phyloP scores from a whole-genome alignment of 2,113 vertebrate species.

The Eolophus roseicapilla region DNA sequence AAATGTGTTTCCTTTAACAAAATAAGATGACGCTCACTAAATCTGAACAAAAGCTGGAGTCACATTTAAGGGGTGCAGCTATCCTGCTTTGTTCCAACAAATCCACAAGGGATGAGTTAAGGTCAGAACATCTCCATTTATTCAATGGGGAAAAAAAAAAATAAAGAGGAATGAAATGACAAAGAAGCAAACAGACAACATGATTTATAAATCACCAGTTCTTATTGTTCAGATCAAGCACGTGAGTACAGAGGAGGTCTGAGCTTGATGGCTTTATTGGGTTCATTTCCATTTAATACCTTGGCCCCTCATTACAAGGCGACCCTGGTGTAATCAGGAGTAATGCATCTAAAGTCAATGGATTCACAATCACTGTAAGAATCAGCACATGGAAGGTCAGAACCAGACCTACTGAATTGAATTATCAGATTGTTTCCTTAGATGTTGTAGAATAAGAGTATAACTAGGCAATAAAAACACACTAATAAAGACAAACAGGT shows the following conservation, averaged over 20 bases:
- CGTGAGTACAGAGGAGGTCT: neutral
- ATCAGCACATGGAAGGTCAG: neutral
- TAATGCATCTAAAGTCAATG: constrained; percentile 37
- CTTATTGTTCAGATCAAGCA: constrained; percentile 41
- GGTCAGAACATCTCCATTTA: constrained; percentile 45
- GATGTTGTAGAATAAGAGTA: neutral
- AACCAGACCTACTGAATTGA: neutral
- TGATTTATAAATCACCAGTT: constrained; percentile 46
- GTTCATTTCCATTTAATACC: constrained; percentile 50
- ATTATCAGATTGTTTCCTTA: neutral
- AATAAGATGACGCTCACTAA: constrained; percentile 28
- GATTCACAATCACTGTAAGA: constrained; percentile 18
- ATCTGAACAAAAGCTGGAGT: constrained; percentile 40
- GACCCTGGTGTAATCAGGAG: constrained; percentile 26
- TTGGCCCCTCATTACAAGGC: constrained; percentile 2
- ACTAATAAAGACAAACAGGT: neutral
- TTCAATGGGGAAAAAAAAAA: neutral
- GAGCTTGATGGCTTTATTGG: constrained; percentile 42
- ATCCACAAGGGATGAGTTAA: constrained; percentile 4
- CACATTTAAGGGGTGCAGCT: constrained; percentile 10
- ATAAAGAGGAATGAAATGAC: neutral
- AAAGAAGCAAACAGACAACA: constrained; percentile 40
- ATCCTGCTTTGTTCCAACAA: constrained; percentile 21
- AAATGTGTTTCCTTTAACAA: constrained; percentile 74
- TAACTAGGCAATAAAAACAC: neutral